Conservation (phyloP, 2,113 vertebrate species). For the Barbus barbus region DNA sequence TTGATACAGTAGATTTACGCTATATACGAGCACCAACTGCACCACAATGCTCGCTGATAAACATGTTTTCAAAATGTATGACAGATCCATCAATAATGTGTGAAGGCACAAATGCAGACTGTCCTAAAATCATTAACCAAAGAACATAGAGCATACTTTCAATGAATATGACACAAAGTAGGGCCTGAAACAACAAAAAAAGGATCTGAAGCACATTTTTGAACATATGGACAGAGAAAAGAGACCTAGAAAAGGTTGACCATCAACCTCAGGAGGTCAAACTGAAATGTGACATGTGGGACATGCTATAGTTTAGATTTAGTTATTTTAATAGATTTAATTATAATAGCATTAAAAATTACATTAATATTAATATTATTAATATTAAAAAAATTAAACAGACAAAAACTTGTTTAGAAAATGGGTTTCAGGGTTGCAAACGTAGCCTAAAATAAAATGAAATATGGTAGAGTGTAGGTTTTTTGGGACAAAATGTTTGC, state of each 20-base stretch:
- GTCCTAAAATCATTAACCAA: constrained; percentile 18
- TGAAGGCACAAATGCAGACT: not conserved
- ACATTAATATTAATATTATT: no score
- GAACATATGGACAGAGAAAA: not conserved
- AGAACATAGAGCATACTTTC: not conserved
- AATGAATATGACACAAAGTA: not conserved
- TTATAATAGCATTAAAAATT: no score
- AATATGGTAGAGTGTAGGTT: not conserved
- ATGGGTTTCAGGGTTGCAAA: not conserved
- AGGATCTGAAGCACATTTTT: not conserved
- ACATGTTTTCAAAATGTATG: constrained; percentile 12
- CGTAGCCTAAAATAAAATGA: not conserved
- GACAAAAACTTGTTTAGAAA: no score
- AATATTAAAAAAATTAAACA: not conserved
- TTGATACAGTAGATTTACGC: not conserved
- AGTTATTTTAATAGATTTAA: no score
- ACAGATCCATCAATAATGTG: constrained; percentile 12
- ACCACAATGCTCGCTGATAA: not conserved
- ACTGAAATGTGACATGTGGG: not conserved
- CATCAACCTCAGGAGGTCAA: not conserved
- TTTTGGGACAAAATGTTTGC: not conserved
- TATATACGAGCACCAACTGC: not conserved
- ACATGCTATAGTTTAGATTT: not conserved
- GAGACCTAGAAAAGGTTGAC: not conserved
- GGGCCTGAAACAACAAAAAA: not conserved